Conservation (phyloP, 2,888 invertebrate species). For the Metacarcinus magister region DNA sequence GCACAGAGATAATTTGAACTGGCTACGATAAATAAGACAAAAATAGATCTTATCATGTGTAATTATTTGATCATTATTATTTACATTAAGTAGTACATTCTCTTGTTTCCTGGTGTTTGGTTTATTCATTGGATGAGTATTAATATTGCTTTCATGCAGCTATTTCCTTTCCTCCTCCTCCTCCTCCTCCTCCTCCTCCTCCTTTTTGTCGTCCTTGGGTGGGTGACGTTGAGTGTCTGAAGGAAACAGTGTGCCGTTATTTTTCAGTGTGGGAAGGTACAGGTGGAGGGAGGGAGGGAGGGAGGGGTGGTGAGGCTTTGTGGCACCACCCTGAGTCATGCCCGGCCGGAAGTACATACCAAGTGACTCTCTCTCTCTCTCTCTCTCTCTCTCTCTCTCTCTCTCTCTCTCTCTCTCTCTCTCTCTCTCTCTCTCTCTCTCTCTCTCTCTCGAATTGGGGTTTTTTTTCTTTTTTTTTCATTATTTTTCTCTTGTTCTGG, state of each 20-base stretch:
- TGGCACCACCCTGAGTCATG: neutral
- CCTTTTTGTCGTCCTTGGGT: neutral
- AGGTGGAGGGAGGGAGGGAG: neutral
- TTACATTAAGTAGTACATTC: no score
- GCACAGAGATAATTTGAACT: no score
- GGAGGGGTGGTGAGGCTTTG: neutral
- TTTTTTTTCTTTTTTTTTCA: no score
- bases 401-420: constrained; percentile 43
- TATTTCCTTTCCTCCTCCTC: neutral
- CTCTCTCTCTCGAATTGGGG: constrained; percentile 10
- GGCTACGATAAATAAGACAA: no score
- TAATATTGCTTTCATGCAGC: no score
- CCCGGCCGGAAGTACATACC: neutral
- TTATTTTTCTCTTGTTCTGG: neutral
- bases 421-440: constrained; percentile 26
- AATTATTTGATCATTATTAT: no score
- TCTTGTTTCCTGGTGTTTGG: no score
- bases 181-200: constrained; percentile 2
- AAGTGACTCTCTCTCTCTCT: constrained; percentile 39
- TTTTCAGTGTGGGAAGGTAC: neutral
- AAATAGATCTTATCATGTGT: no score
- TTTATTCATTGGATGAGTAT: no score
- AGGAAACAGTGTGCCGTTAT: neutral
- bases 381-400: constrained; percentile 51
- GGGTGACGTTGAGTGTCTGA: neutral